A percentile compares a stretch with the other conserved stretches of the same genome.
These are phyloP conservation scores for Halisarca cf. caerulea DNA, from an alignment of 37 sponge, comb jelly and placozoan genomes.

Conservation along the genomic window DNA sequence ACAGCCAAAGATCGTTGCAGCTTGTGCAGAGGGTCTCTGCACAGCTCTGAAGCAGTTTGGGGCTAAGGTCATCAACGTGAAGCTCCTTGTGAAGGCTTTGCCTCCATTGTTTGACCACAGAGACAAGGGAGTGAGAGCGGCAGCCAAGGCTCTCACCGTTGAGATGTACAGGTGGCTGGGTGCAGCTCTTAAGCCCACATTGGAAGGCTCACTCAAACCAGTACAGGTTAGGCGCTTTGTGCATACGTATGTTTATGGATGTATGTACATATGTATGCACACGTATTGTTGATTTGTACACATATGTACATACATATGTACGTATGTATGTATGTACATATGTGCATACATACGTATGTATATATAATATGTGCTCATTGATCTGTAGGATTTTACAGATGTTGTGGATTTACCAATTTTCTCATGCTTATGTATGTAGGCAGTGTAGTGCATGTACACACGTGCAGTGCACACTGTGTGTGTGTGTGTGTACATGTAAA, in stretches of 20 bases:
- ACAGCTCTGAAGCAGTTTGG: constrained; percentile 77
- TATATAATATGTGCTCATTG: too few relatives aligned
- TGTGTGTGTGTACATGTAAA: constrained; percentile 6
- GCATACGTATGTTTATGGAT: background rate
- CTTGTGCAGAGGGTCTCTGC: constrained; percentile 58
- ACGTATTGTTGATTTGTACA: background rate
- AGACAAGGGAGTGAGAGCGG: constrained; percentile 90
- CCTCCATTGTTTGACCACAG: constrained; percentile 84
- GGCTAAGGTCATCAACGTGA: constrained; percentile 78
- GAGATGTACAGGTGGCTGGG: constrained; percentile 88
- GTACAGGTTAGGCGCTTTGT: constrained; percentile 42
- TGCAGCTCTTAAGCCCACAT: constrained; percentile 51
- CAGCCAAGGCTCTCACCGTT: constrained; percentile 74
- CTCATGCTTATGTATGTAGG: too few relatives aligned
- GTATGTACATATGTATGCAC: too few relatives aligned
- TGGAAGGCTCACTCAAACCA: constrained; percentile 72
- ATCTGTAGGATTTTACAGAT: too few relatives aligned
- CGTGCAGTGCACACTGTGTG: background rate
- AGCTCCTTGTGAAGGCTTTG: constrained; percentile 71
- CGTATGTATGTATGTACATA: background rate
- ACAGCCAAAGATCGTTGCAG: constrained; percentile 93
- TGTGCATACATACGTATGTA: background rate
- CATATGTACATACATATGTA: background rate
- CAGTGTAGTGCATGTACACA: background rate
- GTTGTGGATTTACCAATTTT: too few relatives aligned